Evolutionary conservation across 2,888 invertebrate genomes (phyloP).

Genomic region (Yponomeuta evonymella): DNA sequence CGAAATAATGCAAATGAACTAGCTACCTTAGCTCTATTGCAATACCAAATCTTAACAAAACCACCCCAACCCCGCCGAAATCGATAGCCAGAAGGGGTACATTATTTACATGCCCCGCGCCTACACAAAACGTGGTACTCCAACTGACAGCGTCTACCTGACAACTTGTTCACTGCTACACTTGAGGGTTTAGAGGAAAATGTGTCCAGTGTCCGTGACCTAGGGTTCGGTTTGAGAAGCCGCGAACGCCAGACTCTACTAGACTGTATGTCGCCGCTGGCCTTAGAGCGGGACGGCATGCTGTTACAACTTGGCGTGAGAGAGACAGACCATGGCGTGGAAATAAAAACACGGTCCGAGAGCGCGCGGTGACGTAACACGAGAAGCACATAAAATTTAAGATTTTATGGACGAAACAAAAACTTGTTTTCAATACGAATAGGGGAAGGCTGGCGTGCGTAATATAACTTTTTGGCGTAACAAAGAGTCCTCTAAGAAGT

Average conservation of each 20-base stretch:
- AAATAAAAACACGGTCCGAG: constrained; percentile 49
- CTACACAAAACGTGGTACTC: constrained; percentile 28
- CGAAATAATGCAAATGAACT: not conserved
- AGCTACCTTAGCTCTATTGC: not conserved
- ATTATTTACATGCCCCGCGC: constrained; percentile 5
- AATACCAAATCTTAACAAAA: not conserved
- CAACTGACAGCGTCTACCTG: constrained; percentile 34
- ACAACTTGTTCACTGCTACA: constrained; percentile 35
- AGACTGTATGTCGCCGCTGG: constrained; percentile 74
- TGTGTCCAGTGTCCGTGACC: constrained; percentile 61
- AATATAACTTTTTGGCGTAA: not conserved
- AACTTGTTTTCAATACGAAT: constrained; percentile 22
- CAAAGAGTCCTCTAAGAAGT: too few relatives aligned
- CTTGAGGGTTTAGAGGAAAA: constrained; percentile 45
- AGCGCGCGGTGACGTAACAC: constrained; percentile 49
- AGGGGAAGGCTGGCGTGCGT: not conserved
- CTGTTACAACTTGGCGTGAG: constrained; percentile 37
- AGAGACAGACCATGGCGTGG: constrained; percentile 46
- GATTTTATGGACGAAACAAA: constrained; percentile 15
- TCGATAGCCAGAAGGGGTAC: constrained; percentile 1
- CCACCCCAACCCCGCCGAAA: not conserved
- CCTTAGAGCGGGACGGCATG: constrained; percentile 49
- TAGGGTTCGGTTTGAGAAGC: constrained; percentile 67
- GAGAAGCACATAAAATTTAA: constrained; percentile 21
- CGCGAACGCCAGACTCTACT: constrained; percentile 56